Evolutionary conservation across 2,888 invertebrate genomes (phyloP).

Genomic region (Hyles lineata): DNA sequence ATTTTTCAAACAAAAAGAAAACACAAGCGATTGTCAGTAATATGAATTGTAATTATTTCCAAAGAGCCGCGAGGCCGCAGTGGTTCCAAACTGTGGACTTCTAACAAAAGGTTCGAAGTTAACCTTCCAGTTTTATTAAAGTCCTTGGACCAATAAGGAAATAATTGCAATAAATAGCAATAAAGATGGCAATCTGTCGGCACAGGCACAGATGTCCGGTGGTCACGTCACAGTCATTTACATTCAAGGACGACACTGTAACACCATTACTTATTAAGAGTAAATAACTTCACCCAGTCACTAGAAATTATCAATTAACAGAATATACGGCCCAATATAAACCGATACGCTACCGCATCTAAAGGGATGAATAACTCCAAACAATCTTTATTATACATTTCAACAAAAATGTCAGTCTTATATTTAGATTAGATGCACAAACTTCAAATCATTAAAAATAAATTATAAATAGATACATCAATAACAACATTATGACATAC

Average conservation of each 20-base stretch:
- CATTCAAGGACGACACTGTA: slow-evolving; percentile 25
- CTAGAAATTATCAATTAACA: background rate
- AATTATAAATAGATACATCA: too few relatives aligned
- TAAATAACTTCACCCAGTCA: background rate
- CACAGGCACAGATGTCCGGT: slow-evolving; percentile 27
- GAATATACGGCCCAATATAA: too few relatives aligned
- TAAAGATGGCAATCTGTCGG: slow-evolving; percentile 30
- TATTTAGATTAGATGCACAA: too few relatives aligned
- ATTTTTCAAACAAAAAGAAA: background rate
- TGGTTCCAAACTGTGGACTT: background rate
- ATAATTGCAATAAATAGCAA: slow-evolving; percentile 30
- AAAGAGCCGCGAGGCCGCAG: slow-evolving; percentile 1
- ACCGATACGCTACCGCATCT: too few relatives aligned
- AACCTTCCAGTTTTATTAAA: slow-evolving; percentile 16
- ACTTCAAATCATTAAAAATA: too few relatives aligned
- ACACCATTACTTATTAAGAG: background rate
- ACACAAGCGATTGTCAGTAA: background rate
- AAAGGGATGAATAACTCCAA: too few relatives aligned
- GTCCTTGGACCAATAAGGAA: slow-evolving; percentile 21
- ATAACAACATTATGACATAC: too few relatives aligned
- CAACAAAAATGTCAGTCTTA: too few relatives aligned
- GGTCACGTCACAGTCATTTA: slow-evolving; percentile 28
- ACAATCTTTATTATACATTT: too few relatives aligned
- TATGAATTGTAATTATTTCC: background rate
- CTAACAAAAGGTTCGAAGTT: slow-evolving; percentile 1